Evolutionary conservation across 2,113 vertebrate genomes (phyloP).

Genomic region (Naja naja): DNA sequence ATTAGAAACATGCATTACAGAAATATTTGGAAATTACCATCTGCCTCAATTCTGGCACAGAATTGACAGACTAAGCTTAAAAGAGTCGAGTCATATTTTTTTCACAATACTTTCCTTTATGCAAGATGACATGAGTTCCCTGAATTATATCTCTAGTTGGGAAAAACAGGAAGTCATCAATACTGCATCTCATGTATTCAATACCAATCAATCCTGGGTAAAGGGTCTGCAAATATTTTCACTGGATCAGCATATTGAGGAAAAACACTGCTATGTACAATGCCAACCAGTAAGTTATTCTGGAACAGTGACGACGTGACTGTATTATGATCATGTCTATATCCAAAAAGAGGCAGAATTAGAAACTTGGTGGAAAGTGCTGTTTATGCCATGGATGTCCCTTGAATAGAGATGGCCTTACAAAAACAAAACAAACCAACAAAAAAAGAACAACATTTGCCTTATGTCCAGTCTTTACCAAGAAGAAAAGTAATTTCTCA

Average conservation of each 20-base stretch:
- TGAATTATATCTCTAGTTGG: background rate
- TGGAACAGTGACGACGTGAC: background rate
- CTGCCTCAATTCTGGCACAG: background rate
- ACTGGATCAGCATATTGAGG: background rate
- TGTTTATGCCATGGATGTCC: too few species aligned
- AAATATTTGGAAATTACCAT: background rate
- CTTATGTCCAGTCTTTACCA: rapidly evolving
- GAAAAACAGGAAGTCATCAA: background rate
- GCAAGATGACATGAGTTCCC: background rate
- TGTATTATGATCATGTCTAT: background rate
- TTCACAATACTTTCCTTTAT: background rate
- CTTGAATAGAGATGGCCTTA: background rate
- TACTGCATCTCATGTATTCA: background rate
- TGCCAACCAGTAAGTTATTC: background rate
- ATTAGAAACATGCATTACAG: background rate
- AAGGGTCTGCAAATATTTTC: background rate
- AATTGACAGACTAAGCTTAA: background rate
- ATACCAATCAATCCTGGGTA: background rate
- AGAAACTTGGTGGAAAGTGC: background rate
- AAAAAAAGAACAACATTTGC: too few species aligned
- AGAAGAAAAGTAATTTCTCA: slow-evolving; percentile 13
- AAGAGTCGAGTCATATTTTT: background rate
- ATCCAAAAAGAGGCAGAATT: too few species aligned
- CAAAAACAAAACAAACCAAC: background rate
- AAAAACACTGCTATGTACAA: background rate